Conservation (phyloP, 30 jellyfish, hydroid and myxozoan species). For the Aurelia aurita region DNA sequence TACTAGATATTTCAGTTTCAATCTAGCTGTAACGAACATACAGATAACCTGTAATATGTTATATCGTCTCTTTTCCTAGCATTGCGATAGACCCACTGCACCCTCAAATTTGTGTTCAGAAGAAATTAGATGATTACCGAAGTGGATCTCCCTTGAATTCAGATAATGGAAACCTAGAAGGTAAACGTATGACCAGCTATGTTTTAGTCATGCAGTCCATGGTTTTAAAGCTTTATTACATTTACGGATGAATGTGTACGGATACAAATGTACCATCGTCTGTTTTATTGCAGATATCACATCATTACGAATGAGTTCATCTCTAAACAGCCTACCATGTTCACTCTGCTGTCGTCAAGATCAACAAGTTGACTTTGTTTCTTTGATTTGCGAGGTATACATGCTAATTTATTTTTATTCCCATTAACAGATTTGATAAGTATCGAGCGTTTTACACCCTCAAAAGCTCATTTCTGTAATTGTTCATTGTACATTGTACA, state of each 20-base stretch:
- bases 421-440: not conserved
- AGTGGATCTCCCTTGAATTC: slow-evolving; percentile 65
- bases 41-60: not conserved
- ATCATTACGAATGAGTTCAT: slow-evolving; percentile 70
- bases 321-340: slow-evolving; percentile 79
- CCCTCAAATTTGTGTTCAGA: slow-evolving; percentile 73
- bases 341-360: slow-evolving; percentile 77
- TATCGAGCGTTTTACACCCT: no score
- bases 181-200: not conserved
- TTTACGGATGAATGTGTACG: no score
- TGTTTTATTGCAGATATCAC: slow-evolving; percentile 34
- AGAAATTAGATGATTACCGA: slow-evolving; percentile 28
- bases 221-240: no score
- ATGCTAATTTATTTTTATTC: not conserved
- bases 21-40: not conserved
- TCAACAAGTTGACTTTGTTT: slow-evolving; percentile 62
- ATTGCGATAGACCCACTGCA: slow-evolving; percentile 84
- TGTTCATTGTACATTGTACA: no score
- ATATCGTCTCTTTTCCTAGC: slow-evolving; percentile 22
- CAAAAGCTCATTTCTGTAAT: no score
- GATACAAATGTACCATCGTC: not conserved
- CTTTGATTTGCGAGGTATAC: slow-evolving; percentile 82
- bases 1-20: no score
- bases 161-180: not conserved
- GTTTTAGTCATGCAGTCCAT: no score